Evolutionary conservation across 2,797 vertebrate species (phyloP), one percentile per base, ranked within the genome.

Genomic region (Diplodus puntazzo): DNA sequence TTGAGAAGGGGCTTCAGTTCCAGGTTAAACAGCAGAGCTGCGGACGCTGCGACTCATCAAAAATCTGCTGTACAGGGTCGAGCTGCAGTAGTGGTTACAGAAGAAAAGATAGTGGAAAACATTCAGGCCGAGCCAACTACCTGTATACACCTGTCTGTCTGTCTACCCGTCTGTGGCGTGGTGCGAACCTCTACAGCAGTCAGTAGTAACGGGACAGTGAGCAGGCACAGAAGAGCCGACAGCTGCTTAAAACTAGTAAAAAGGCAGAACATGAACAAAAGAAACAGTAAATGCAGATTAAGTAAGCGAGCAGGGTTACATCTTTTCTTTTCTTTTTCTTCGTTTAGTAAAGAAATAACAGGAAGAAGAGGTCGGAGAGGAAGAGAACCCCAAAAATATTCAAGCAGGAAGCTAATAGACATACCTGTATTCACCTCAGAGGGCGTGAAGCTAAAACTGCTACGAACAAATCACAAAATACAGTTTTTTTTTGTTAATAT

Each of bases 381-480:
- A 80, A 80, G 86, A 83, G 67, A 86, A 80, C 92, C 93, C 92
- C 81, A 81, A 91, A 92, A 87, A 95, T 91, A 94, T 92, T 46
- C 83, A 88, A 89, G 92, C 92, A 93, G 92, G 91, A 93, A 93
- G 94, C 91, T 89, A 91, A 86, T 67, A 85, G 90, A 92, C 88
- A 82, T 69, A 92, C 66, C 75, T 79, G 83, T 45, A n/a, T 69
- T 79, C 82, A 75, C 86, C 82, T 84, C 81, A 57, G 48, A 87
- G 89, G 90, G 91, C 78, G 86, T 39, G 71, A 88, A 92, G 93
- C 93, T 95, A 95, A 93, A 93, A 95, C 88, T 82, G 94, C 94
- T 95, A 96, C 94, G 67, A 94, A 94, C 94, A 93, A 95, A 93
- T 91, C 94, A 96, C 95, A 92, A 94, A 92, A 87, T 92, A 94